Percentiles rank a stretch among this genome's conserved stretches.
phyloP scores from a whole-genome alignment of 2,888 invertebrate species.

The Drosophila lutescens region DNA sequence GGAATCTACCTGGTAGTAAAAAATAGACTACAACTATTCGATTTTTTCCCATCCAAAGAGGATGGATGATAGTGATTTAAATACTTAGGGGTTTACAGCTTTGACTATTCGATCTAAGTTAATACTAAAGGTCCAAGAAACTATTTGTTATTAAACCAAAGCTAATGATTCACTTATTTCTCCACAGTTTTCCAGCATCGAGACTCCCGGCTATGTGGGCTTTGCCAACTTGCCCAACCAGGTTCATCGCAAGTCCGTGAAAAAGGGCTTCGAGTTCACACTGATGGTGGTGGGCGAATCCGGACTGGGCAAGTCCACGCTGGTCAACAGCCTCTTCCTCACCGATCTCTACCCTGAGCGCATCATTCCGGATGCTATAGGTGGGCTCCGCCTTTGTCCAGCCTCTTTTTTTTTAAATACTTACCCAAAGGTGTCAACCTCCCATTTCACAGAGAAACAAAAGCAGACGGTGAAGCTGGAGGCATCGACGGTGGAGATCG shows the following conservation, averaged over 20 bases:
- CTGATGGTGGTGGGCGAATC: slow-evolving; percentile 97
- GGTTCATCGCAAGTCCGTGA: slow-evolving; percentile 98
- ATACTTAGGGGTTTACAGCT: too few species aligned
- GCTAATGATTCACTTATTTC: not conserved
- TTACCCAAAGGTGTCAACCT: not conserved
- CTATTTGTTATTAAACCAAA: not conserved
- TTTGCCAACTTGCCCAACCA: slow-evolving; percentile 97
- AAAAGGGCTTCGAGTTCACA: slow-evolving; percentile 99
- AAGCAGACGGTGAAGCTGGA: slow-evolving; percentile 97
- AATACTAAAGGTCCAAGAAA: too few species aligned
- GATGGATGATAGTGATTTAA: too few species aligned
- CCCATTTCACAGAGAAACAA: slow-evolving; percentile 88
- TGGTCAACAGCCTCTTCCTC: slow-evolving; percentile 97
- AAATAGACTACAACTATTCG: too few species aligned
- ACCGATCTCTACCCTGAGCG: slow-evolving; percentile 98
- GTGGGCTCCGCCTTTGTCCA: slow-evolving; percentile 85
- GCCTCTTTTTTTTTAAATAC: not conserved
- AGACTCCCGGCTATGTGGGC: slow-evolving; percentile 92
- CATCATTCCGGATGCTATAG: slow-evolving; percentile 93
- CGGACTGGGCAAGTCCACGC: slow-evolving; percentile 97
- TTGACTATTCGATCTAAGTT: too few species aligned
- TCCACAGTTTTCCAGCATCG: slow-evolving; percentile 91
- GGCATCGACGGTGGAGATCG: slow-evolving; percentile 98
- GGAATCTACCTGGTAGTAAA: too few species aligned
- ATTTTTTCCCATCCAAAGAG: too few species aligned